These are phyloP conservation scores for Trichonephila clavata DNA, from an alignment of 1,140 invertebrate genomes.

Conservation along the genomic window DNA sequence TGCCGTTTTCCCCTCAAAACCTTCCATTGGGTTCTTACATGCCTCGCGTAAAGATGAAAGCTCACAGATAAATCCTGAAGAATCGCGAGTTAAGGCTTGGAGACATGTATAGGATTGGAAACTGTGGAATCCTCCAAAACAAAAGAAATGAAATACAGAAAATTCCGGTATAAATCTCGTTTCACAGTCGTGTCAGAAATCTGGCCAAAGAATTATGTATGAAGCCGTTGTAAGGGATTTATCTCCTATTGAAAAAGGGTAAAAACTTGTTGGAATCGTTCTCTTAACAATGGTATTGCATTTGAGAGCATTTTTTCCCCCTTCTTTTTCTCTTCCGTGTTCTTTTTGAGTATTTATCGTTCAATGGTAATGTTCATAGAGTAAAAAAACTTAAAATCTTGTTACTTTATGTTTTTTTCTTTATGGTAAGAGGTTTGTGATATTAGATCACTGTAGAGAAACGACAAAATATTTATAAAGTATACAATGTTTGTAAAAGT, in stretches of 20 bases:
- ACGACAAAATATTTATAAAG: too few relatives aligned
- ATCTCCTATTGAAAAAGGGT: background rate
- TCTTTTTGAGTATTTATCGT: background rate
- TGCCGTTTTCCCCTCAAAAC: background rate
- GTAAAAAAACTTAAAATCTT: background rate
- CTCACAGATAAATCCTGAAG: background rate
- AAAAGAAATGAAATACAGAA: background rate
- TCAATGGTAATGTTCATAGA: background rate
- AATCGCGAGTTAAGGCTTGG: background rate
- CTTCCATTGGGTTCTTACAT: background rate
- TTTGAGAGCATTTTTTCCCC: background rate
- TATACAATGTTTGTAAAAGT: too few relatives aligned
- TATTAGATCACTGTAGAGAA: too few relatives aligned
- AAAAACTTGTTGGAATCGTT: background rate
- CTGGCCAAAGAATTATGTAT: conserved; percentile 37
- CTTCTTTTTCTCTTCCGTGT: background rate
- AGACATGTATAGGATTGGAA: background rate
- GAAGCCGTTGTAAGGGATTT: background rate
- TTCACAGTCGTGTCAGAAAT: conserved; percentile 27
- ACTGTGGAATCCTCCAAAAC: background rate
- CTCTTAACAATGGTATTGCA: background rate
- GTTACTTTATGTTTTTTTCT: background rate
- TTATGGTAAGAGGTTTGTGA: too few relatives aligned
- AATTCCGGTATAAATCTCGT: conserved; percentile 35
- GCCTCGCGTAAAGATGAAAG: background rate